Conservation (phyloP, 2,797 vertebrate species). For the Xyrichtys novacula region DNA sequence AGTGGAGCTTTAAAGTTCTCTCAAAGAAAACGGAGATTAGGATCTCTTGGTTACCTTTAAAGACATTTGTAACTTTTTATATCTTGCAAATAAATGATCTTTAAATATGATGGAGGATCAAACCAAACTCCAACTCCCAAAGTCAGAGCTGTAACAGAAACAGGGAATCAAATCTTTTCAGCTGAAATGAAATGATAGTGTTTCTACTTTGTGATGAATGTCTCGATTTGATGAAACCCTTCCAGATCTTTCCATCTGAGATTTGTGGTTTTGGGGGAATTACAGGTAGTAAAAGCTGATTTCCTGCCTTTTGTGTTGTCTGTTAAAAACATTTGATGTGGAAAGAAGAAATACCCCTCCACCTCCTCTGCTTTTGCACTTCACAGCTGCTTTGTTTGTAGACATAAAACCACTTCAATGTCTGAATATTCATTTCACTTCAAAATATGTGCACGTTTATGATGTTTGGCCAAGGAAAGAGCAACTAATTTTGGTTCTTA, state of each 20-base stretch:
- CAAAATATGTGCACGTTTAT: background rate
- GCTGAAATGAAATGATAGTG: background rate
- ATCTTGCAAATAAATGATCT: no score
- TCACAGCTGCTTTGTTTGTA: slow-evolving; percentile 23
- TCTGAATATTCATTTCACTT: background rate
- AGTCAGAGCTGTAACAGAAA: background rate
- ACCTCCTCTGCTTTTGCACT: slow-evolving; percentile 33
- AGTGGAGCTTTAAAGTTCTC: no score
- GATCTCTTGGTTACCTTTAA: no score
- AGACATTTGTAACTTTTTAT: no score
- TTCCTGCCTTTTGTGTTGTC: slow-evolving; percentile 58
- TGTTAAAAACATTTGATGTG: slow-evolving; percentile 57
- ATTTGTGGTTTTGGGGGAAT: slow-evolving; percentile 30
- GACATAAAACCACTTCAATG: slow-evolving; percentile 10
- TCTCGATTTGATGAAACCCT: background rate
- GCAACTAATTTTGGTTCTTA: no score
- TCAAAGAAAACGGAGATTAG: no score
- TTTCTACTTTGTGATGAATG: background rate
- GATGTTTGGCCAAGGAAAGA: no score
- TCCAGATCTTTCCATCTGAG: slow-evolving; percentile 1
- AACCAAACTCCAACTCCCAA: background rate
- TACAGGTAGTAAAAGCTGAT: slow-evolving; percentile 45
- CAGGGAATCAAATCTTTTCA: background rate
- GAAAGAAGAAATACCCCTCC: slow-evolving; percentile 32
- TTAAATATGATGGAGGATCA: no score